Conservation (phyloP, 2,888 invertebrate species). For the Tetramorium bicarinatum region DNA sequence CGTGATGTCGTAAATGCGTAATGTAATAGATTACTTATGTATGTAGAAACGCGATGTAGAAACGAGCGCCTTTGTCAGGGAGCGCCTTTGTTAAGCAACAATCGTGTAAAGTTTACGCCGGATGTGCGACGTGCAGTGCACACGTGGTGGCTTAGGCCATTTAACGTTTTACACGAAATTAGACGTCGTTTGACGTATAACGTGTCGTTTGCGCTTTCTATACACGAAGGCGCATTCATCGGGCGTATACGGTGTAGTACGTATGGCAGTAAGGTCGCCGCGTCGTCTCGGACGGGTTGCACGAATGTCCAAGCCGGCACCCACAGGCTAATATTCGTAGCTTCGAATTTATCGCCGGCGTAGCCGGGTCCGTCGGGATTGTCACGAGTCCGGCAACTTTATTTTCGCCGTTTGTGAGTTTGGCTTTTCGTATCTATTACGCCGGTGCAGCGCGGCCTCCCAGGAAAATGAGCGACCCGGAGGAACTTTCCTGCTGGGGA, state of each 20-base stretch:
- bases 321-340: constrained; percentile 69
- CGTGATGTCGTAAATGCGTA: neutral
- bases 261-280: too few species aligned
- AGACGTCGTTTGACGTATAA: constrained; percentile 18
- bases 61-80: neutral
- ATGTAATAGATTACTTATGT: neutral
- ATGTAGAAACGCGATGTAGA: too few species aligned
- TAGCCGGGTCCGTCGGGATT: constrained; percentile 60
- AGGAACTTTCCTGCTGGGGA: constrained; percentile 63
- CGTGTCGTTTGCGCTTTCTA: neutral
- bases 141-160: neutral
- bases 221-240: neutral
- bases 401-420: constrained; percentile 71
- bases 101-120: neutral
- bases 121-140: neutral
- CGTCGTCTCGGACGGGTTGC: neutral
- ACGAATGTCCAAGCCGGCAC: constrained; percentile 9
- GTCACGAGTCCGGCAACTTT: constrained; percentile 67
- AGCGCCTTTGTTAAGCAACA: neutral
- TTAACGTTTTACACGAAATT: constrained; percentile 37
- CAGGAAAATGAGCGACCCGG: constrained; percentile 69
- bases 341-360: constrained; percentile 69
- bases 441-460: constrained; percentile 31
- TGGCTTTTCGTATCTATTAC: constrained; percentile 77
- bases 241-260: neutral